Base-by-base conservation (phyloP, 2,797 vertebrate genomes). In the Halcyon badia region DNA sequence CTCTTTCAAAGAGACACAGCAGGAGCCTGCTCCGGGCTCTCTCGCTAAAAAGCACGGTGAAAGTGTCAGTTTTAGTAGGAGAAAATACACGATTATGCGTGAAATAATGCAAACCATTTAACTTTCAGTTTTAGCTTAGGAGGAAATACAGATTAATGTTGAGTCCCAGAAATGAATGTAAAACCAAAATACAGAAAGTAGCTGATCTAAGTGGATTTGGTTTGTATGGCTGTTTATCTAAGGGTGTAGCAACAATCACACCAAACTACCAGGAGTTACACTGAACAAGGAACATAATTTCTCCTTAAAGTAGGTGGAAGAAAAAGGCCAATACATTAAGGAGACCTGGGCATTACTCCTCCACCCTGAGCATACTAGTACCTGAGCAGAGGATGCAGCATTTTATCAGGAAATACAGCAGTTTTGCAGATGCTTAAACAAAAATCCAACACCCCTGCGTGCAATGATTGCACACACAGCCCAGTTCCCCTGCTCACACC, bases 71-170 rank as follows among this genome's bases (percentile, higher is more conserved):
- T 77, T 33, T 33, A 6, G 26, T 19, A 46, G n/a, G 10, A 86
- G 48, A 89, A 83, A 42, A 93, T 28, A 54, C 3, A 14, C 26
- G 51, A 90, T 76, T 9, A 0, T 72, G 56, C 54, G 57, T 1
- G 3, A 83, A 94, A 35, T 9, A 62, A 24, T 1, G 4, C 31
- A 54, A 83, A 31, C 26, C 6, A 69, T 61, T 88, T 89, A 30
- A 46, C 79, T 94, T 96, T 89, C 84, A 77, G 25, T 85, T 96
- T 76, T 16, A 42, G 11, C 58, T 87, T 30, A 14, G 22, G 22
- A 89, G 56, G 30, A 96, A 86, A 71, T 9, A 14, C 8, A 39
- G 42, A 52, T 25, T 58, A 54, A 60, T 24, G n/a, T 3, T 31
- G 30, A 78, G 64, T n/a, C 6, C 25, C n/a, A 56, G 58, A 92